Evolutionary conservation across 1,140 invertebrate species (phyloP).

Genomic region (Centruroides vittatus): DNA sequence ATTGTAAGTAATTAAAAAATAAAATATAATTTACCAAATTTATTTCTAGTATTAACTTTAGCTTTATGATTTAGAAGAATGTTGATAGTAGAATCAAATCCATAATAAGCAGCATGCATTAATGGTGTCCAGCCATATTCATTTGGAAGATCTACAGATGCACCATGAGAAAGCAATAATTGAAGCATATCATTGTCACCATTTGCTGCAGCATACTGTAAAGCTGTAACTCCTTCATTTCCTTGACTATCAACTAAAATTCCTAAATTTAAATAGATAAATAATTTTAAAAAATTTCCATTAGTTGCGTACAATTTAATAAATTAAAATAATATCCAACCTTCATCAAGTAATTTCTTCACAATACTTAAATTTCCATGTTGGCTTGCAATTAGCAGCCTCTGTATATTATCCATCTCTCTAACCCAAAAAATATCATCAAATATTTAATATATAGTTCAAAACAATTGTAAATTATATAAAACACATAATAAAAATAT

Average conservation of each 20-base stretch:
- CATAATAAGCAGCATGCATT: constrained; percentile 11
- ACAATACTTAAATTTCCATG: too few relatives aligned
- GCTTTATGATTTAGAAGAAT: constrained; percentile 5
- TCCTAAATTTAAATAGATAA: neutral
- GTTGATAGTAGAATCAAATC: neutral
- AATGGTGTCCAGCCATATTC: constrained; percentile 21
- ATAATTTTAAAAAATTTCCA: neutral
- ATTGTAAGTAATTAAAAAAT: too few relatives aligned
- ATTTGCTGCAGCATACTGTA: constrained; percentile 11
- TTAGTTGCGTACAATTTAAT: too few relatives aligned
- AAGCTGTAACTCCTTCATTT: constrained; percentile 24
- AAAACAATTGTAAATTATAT: too few relatives aligned
- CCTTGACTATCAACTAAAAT: constrained; percentile 3
- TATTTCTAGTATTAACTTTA: constrained; percentile 22
- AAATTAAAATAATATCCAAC: too few relatives aligned
- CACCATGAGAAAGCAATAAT: constrained; percentile 3
- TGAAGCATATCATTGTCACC: constrained; percentile 3
- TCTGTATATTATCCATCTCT: too few relatives aligned
- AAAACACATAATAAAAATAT: too few relatives aligned
- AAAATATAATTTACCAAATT: constrained; percentile 7
- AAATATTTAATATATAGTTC: too few relatives aligned
- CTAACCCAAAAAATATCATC: too few relatives aligned
- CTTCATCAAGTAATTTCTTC: too few relatives aligned
- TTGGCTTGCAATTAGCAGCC: too few relatives aligned
- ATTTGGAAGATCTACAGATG: constrained; percentile 11